phyloP scores from a whole-genome alignment of 2,888 invertebrate species.

The Hanleya hanleyi region DNA sequence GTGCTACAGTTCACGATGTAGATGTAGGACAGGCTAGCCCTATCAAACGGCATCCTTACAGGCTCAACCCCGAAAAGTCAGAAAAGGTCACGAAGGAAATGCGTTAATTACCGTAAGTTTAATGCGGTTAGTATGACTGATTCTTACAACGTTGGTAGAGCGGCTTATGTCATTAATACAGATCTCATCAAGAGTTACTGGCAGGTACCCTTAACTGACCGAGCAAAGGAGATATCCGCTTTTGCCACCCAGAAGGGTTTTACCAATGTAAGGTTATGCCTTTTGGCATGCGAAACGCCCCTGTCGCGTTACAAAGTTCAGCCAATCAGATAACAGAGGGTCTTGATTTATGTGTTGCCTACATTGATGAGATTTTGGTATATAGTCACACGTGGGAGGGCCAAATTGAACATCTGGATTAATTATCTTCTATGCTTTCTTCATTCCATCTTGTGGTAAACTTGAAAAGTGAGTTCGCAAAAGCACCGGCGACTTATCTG shows the following conservation, averaged over 20 bases:
- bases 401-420: too few species aligned
- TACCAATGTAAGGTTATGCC: background rate
- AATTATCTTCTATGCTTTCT: too few species aligned
- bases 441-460: too few species aligned
- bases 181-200: background rate
- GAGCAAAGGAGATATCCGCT: too few species aligned
- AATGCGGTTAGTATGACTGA: background rate
- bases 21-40: slow-evolving; percentile 22
- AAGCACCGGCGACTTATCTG: too few species aligned
- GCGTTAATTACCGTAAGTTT: background rate
- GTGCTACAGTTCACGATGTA: slow-evolving; percentile 32
- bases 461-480: too few species aligned
- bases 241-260: too few species aligned
- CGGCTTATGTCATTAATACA: background rate
- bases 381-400: too few species aligned
- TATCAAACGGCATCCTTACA: slow-evolving; percentile 39
- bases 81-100: background rate
- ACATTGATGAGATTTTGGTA: too few species aligned
- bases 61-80: slow-evolving; percentile 31
- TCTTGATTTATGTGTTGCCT: too few species aligned
- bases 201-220: background rate
- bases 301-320: too few species aligned
- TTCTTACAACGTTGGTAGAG: background rate
- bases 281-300: background rate
- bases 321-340: too few species aligned